Conservation (phyloP, 2,797 vertebrate genomes). For the Streptopelia turtur region DNA sequence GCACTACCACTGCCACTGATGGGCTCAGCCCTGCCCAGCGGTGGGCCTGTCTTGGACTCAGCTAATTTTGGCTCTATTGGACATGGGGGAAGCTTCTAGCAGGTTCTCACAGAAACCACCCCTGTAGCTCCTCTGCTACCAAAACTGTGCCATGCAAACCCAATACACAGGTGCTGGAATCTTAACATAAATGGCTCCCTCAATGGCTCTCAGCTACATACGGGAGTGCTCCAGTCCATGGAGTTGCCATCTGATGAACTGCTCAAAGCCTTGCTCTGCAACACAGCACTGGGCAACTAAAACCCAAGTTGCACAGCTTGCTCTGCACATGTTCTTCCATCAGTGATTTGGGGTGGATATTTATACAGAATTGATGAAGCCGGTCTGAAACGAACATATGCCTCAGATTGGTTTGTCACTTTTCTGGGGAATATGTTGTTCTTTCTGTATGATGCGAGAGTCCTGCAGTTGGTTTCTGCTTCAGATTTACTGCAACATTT, state of each 20-base stretch:
- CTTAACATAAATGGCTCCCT: neutral
- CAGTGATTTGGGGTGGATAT: neutral
- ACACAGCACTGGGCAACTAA: neutral
- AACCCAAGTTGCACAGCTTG: neutral
- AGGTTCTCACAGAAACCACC: too few species aligned
- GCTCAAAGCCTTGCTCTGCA: neutral
- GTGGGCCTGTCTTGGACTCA: too few species aligned
- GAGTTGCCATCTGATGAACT: neutral
- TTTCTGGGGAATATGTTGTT: neutral
- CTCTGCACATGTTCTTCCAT: neutral
- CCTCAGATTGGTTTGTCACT: neutral
- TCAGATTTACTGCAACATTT: neutral
- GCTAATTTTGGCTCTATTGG: too few species aligned
- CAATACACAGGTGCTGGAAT: neutral
- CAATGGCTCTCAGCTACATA: neutral
- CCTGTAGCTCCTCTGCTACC: too few species aligned
- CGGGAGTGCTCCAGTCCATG: accelerated
- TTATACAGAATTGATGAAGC: neutral
- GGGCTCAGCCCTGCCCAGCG: too few species aligned
- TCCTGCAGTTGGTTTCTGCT: neutral
- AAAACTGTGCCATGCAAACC: too few species aligned
- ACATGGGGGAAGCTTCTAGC: too few species aligned
- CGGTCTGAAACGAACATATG: neutral
- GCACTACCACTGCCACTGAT: too few species aligned
- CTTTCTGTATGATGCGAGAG: neutral